Conservation (phyloP, 2,888 invertebrate species). For the Drosophila rubida region DNA sequence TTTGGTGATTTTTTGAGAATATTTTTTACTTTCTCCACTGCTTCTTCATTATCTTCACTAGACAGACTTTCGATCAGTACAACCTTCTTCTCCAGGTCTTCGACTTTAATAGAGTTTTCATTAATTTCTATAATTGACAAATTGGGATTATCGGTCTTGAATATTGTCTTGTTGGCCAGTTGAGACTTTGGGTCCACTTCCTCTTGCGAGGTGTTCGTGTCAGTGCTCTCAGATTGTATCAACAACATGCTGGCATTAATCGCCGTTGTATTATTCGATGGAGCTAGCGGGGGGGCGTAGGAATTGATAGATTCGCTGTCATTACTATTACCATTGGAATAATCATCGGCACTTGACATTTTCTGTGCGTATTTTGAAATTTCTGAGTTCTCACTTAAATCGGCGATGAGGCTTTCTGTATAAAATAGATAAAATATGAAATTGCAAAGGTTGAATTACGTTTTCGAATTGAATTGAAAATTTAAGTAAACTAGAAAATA, state of each 20-base stretch:
- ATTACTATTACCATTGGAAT: conserved; percentile 60
- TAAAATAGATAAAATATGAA: conserved; percentile 15
- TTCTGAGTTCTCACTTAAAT: conserved; percentile 45
- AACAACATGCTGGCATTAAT: conserved; percentile 74
- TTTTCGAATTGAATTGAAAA: conserved; percentile 24
- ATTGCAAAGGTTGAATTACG: neutral
- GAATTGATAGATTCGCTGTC: conserved; percentile 40
- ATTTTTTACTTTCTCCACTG: conserved; percentile 49
- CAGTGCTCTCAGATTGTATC: conserved; percentile 83
- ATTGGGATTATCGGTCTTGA: conserved; percentile 84
- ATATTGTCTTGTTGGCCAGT: conserved; percentile 85
- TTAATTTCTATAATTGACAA: conserved; percentile 85
- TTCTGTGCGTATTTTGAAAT: conserved; percentile 45
- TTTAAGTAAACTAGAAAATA: conserved; percentile 16
- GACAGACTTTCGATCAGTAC: conserved; percentile 80
- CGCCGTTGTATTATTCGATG: conserved; percentile 32
- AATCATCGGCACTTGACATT: conserved; percentile 69
- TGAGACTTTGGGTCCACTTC: conserved; percentile 84
- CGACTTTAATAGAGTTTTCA: conserved; percentile 80
- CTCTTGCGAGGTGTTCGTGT: conserved; percentile 83
- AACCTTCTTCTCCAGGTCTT: conserved; percentile 79
- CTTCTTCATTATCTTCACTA: conserved; percentile 72
- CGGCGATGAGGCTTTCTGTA: conserved; percentile 73
- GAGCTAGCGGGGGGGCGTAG: conserved; percentile 13
- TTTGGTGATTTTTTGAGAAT: conserved; percentile 61